Base-by-base conservation (phyloP, 2,797 vertebrate species). In the Chelon labrosus region DNA sequence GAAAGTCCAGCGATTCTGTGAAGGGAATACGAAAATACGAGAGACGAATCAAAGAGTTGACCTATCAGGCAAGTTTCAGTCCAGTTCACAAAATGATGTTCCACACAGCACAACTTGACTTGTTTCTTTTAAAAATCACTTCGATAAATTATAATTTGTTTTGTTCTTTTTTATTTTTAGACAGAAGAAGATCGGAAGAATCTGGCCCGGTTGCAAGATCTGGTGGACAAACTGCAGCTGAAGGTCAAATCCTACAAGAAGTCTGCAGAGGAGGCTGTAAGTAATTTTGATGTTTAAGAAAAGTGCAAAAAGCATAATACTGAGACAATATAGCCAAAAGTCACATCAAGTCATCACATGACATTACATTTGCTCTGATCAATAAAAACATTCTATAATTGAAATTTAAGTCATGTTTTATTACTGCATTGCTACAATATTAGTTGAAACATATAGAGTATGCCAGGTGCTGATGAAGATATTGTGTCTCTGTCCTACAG, bases 231-330 rank as follows among this genome's bases (percentile, higher is more conserved):
- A 70, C 82, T 95, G 63, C 95, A 95, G 79, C 79, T 95, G 2
- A 95, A 95, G 59, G 94, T 95, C 42, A 95, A 95, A 78, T 86
- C 93, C 37, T 95, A 94, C 86, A 95, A 95, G 84, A 94, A 89
- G 69, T 0, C 82, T 73, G 61, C 93, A 4, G 94, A 95, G 75
- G 93, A 94, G 47, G 86, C 92, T 73, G 94, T 95, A 85, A 91
- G 94, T 90, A 46, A 1, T 20, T 35, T 35, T 3, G n/a, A 46
- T n/a, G 44, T 49, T 70, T 39, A 2, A 46, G 1, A 44, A 55
- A 46, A 35, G 1, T 38, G 13, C 52, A 0, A n/a, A 0, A 44
- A 11, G 0, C 1, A 42, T 20, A 27, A 39, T 53, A 44, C 2
- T 2, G 4, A 7, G 31, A 31, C 4, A 31, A 31, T 31, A 31